Evolutionary conservation across 1,140 invertebrate genomes (phyloP).

Genomic region (Scaptomyza hsui): DNA sequence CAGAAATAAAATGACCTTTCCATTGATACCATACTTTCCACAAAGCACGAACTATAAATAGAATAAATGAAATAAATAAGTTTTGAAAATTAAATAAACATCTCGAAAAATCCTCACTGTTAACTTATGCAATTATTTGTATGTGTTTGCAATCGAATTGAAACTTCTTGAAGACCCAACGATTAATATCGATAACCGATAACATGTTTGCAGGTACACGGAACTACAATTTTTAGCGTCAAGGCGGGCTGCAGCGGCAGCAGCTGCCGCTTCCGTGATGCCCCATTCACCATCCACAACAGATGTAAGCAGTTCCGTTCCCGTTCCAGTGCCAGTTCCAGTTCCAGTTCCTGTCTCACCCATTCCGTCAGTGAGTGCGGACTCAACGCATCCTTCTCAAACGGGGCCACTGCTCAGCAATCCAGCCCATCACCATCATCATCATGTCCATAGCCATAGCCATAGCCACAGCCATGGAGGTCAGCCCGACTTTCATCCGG

Average conservation of each 20-base stretch:
- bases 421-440: constrained; percentile 44
- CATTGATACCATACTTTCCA: too few species aligned
- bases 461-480: constrained; percentile 31
- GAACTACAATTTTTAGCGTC: constrained; percentile 81
- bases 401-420: constrained; percentile 5
- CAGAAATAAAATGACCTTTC: too few species aligned
- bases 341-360: constrained; percentile 39
- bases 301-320: constrained; percentile 56
- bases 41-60: too few species aligned
- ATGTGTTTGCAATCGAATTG: too few species aligned
- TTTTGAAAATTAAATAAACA: too few species aligned
- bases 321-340: constrained; percentile 45
- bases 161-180: too few species aligned
- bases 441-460: constrained; percentile 41
- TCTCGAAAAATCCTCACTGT: too few species aligned
- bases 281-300: constrained; percentile 47
- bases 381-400: constrained; percentile 24
- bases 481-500: constrained; percentile 86
- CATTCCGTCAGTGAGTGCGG: constrained; percentile 12
- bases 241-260: constrained; percentile 79
- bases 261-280: constrained; percentile 77
- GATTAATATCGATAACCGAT: too few species aligned
- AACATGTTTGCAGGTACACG: constrained; percentile 60
- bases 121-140: too few species aligned
- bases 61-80: too few species aligned